Evolutionary conservation across 2,113 vertebrate species (phyloP).

Genomic region (Tyto alba): DNA sequence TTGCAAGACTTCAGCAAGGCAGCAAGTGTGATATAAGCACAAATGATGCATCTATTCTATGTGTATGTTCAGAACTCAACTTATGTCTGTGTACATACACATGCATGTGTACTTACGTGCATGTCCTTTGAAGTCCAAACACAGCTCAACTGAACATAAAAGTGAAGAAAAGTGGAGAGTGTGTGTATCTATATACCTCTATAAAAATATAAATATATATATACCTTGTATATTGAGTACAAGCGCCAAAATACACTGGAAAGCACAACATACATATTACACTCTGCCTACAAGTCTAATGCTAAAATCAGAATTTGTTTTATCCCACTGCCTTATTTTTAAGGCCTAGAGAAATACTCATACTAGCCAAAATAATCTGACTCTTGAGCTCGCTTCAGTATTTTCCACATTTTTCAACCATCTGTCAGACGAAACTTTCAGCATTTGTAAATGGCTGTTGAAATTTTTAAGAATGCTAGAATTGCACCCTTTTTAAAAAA

Average conservation of each 20-base stretch:
- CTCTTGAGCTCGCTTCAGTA: background rate
- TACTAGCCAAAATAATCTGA: slow-evolving; percentile 8
- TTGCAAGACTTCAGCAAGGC: background rate
- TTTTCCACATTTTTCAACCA: background rate
- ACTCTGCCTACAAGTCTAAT: background rate
- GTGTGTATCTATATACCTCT: background rate
- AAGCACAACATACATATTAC: background rate
- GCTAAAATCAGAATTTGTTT: background rate
- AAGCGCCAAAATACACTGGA: background rate
- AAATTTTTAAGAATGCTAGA: background rate
- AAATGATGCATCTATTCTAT: background rate
- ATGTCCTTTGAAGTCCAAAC: background rate
- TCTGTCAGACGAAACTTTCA: background rate
- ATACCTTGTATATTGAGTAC: background rate
- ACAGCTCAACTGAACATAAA: background rate
- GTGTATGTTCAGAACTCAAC: background rate
- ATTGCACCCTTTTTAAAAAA: background rate
- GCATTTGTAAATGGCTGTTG: background rate
- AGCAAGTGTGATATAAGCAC: background rate
- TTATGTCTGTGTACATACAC: background rate
- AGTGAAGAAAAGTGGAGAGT: background rate
- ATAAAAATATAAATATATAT: background rate
- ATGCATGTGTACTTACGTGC: rapidly evolving
- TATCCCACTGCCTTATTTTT: background rate
- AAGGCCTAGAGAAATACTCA: background rate